Base-by-base conservation (phyloP, 2,797 vertebrate species). In the Characodon lateralis region DNA sequence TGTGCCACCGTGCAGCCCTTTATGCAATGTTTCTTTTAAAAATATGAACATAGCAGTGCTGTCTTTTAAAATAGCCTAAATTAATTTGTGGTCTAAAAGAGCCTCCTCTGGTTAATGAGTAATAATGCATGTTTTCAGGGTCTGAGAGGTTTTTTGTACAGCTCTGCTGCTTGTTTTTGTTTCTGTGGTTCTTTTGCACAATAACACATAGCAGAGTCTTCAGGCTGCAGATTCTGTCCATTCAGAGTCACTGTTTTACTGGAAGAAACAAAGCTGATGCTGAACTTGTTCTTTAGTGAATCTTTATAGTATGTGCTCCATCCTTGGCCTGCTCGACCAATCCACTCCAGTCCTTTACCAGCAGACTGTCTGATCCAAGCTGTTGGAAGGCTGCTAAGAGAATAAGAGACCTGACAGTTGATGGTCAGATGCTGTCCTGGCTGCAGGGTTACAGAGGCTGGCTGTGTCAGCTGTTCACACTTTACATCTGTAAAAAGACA, bases 391-490 rank as follows among this genome's bases (percentile, higher is more conserved):
- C 1, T 61, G n/a, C 5, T 18, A 5, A 63, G 13, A 63, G 1
- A 1, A 63, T 63, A 63, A 7, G 59, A 31, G 14, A 63, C 56
- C n/a, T 74, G 69, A 83, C 79, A 89, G 76, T 74, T 74, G 77
- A 90, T 85, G 69, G 83, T 74, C 77, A 89, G 58, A 63, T 6
- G 18, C 18, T 91, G 82, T 56, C 82, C 79, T 72, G 85, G 85
- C 75, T 74, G 63, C 0, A 79, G 1, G 26, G 0, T 69, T 0
- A 73, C 3, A 81, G 69, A 71, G 48, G 63, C 51, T 81, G 59
- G 28, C 28, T 63, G 59, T 31, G 59, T 63, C 28, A 63, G 28
- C 5, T 28, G 26, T 61, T 28, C 58, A 61, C 58, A 14, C 12
- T 31, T 28, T 13, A 58, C 26, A 31, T 6, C 58, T 61, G 14